These are phyloP conservation scores for Goniozus legneri DNA, from an alignment of 1,140 invertebrate genomes.

Conservation along the genomic window DNA sequence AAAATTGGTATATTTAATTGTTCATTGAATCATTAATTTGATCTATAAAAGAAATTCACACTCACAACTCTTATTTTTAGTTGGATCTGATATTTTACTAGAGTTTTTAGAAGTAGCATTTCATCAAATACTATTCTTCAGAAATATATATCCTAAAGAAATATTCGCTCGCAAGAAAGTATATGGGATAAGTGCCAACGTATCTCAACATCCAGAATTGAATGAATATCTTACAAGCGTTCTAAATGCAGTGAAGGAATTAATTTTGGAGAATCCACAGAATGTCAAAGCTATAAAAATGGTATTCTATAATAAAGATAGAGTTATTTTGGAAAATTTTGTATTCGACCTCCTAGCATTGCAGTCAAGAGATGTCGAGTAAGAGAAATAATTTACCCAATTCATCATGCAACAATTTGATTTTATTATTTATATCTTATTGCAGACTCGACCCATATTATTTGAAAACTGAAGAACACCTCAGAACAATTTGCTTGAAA, in stretches of 20 bases:
- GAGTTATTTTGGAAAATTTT: slow-evolving; percentile 54
- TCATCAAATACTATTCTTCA: slow-evolving; percentile 57
- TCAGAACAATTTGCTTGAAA: slow-evolving; percentile 59
- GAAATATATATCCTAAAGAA: slow-evolving; percentile 59
- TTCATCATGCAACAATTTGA: not conserved
- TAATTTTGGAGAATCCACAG: slow-evolving; percentile 46
- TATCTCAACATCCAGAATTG: slow-evolving; percentile 59
- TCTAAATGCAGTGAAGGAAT: slow-evolving; percentile 47
- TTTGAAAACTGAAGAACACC: slow-evolving; percentile 57
- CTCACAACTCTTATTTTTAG: slow-evolving; percentile 27
- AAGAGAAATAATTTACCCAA: slow-evolving; percentile 16
- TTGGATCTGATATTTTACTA: slow-evolving; percentile 41
- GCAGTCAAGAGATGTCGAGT: slow-evolving; percentile 27
- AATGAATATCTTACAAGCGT: slow-evolving; percentile 59
- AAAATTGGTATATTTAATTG: slow-evolving; percentile 27
- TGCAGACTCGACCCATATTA: slow-evolving; percentile 57
- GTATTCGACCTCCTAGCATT: slow-evolving; percentile 55
- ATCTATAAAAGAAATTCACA: not conserved
- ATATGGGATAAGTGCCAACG: slow-evolving; percentile 56
- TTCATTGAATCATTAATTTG: not conserved
- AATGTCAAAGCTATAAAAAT: slow-evolving; percentile 52
- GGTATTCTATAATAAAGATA: slow-evolving; percentile 34
- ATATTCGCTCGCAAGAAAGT: slow-evolving; percentile 60
- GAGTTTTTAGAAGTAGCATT: slow-evolving; percentile 63
- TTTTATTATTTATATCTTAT: slow-evolving; percentile 7